Evolutionary conservation across 2,888 invertebrate genomes (phyloP).

Genomic region (Hyposoter didymator): DNA sequence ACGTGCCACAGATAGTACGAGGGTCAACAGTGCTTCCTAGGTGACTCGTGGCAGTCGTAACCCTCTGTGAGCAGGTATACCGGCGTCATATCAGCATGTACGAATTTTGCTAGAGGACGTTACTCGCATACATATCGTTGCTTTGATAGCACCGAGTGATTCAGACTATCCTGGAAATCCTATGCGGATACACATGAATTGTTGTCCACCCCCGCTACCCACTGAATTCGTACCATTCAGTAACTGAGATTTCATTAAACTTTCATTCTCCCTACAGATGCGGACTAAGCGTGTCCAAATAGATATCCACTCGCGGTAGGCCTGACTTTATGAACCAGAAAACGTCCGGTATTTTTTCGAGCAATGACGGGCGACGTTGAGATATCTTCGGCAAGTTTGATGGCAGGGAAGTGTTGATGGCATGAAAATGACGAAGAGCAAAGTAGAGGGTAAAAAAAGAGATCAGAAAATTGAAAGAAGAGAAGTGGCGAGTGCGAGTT

Average conservation of each 20-base stretch:
- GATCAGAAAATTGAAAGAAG: slow-evolving; percentile 39
- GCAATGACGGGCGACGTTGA: neutral
- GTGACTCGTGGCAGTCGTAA: slow-evolving; percentile 52
- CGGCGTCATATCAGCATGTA: slow-evolving; percentile 77
- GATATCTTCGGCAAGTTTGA: slow-evolving; percentile 34
- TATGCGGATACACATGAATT: slow-evolving; percentile 24
- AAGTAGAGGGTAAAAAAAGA: slow-evolving; percentile 2
- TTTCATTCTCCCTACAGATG: neutral
- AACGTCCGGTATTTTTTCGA: neutral
- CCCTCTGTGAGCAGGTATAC: slow-evolving; percentile 72
- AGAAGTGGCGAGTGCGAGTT: slow-evolving; percentile 48
- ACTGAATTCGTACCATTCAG: neutral
- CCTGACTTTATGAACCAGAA: neutral
- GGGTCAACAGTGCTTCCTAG: slow-evolving; percentile 4
- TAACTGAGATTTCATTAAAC: neutral
- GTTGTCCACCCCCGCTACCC: slow-evolving; percentile 10
- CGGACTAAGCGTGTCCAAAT: neutral
- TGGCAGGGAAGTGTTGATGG: slow-evolving; percentile 61
- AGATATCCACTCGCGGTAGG: neutral
- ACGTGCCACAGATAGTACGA: slow-evolving; percentile 69
- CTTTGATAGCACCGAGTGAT: slow-evolving; percentile 79
- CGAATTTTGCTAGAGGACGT: slow-evolving; percentile 76
- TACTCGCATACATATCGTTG: slow-evolving; percentile 80
- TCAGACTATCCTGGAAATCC: slow-evolving; percentile 69
- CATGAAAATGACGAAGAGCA: slow-evolving; percentile 38